Evolutionary conservation across 2,888 invertebrate species (phyloP).

Genomic region (Phyllotreta cruciferae): DNA sequence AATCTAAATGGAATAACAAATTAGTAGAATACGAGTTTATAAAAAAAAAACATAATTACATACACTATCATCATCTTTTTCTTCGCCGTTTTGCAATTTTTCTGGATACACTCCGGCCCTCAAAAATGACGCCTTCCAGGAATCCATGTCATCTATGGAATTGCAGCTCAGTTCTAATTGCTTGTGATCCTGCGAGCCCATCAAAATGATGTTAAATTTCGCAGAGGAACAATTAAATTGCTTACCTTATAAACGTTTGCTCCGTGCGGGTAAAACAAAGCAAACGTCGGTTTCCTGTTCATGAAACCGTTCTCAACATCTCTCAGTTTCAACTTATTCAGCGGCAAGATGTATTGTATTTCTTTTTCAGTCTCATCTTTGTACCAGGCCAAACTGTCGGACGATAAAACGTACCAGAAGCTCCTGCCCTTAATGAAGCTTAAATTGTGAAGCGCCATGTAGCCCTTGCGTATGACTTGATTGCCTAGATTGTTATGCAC

Average conservation of each 20-base stretch:
- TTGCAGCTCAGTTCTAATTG: constrained; percentile 98
- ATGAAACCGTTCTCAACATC: constrained; percentile 98
- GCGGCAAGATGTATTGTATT: constrained; percentile 98
- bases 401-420: constrained; percentile 96
- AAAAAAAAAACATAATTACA: neutral
- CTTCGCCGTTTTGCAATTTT: constrained; percentile 78
- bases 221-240: too few species aligned
- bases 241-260: constrained; percentile 88
- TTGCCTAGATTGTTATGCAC: constrained; percentile 93
- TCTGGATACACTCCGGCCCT: constrained; percentile 99
- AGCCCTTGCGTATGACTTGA: constrained; percentile 98
- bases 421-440: constrained; percentile 98
- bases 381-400: constrained; percentile 85
- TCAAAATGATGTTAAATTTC: neutral
- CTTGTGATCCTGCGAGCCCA: constrained; percentile 87
- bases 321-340: constrained; percentile 94
- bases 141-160: constrained; percentile 95
- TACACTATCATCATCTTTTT: constrained; percentile 37
- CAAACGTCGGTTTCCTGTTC: constrained; percentile 96
- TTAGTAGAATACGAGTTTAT: neutral
- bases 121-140: constrained; percentile 99
- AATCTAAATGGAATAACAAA: constrained; percentile 23
- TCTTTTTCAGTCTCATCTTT: constrained; percentile 99
- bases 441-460: constrained; percentile 98
- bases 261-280: constrained; percentile 96